These are phyloP conservation scores for Babylonia areolata DNA, from an alignment of 1,140 invertebrate species.

Conservation along the genomic window DNA sequence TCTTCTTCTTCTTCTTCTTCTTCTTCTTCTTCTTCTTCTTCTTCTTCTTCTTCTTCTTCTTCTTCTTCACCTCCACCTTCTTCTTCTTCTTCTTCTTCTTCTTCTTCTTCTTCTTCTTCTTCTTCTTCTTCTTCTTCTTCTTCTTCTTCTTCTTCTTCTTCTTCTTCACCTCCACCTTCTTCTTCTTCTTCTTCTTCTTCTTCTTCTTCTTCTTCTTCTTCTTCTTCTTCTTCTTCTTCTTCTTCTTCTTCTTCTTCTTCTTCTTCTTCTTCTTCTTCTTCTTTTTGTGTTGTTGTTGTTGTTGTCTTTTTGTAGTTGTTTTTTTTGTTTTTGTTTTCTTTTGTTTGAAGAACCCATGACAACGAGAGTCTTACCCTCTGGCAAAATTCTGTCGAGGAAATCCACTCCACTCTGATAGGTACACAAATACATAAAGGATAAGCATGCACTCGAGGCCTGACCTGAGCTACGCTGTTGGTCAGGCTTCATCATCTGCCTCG, in stretches of 20 bases:
- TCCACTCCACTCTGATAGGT: no score
- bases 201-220: not conserved
- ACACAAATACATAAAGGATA: no score
- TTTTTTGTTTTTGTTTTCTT: not conserved
- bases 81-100: not conserved
- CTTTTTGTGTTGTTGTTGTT: no score
- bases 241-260: not conserved
- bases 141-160: slow-evolving; percentile 7
- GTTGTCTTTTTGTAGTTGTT: not conserved
- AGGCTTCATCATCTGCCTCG: no score
- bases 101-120: slow-evolving; percentile 8
- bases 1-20: slow-evolving; percentile 8
- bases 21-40: not conserved
- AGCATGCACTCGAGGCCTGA: no score
- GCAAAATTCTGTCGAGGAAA: no score
- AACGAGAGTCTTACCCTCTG: no score
- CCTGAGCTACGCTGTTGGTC: no score
- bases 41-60: no score
- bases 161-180: not conserved
- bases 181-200: not conserved
- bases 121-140: not conserved
- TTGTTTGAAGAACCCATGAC: no score
- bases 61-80: no score
- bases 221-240: slow-evolving; percentile 8
- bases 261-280: no score